Evolutionary conservation across 2,113 vertebrate species (phyloP).

Genomic region (Trichomycterus rosablanca): DNA sequence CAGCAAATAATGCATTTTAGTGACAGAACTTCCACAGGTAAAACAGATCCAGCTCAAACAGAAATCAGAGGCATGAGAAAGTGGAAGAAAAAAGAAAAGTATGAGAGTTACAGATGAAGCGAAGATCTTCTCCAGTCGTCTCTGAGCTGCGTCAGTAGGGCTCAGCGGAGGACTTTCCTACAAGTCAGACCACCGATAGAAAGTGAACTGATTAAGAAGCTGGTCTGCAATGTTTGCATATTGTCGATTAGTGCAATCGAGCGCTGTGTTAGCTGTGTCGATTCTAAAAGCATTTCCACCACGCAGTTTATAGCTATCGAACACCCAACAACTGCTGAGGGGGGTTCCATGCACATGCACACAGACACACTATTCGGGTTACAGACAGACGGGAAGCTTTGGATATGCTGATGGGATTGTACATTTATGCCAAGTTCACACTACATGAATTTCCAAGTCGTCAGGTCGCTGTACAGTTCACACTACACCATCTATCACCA

Average conservation of each 20-base stretch:
- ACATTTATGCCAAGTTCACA: too few species aligned
- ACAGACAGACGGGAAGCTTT: conserved; percentile 28
- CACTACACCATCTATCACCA: too few species aligned
- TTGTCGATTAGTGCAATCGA: neutral
- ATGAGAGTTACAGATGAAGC: conserved; percentile 72
- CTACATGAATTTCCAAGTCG: too few species aligned
- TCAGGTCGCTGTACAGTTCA: too few species aligned
- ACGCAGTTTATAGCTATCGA: neutral
- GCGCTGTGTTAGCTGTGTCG: conserved; percentile 15
- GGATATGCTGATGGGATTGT: conserved; percentile 16
- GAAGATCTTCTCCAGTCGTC: conserved; percentile 91
- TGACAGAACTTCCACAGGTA: too few species aligned
- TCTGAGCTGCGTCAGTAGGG: conserved; percentile 80
- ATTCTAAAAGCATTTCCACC: neutral
- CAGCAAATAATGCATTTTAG: too few species aligned
- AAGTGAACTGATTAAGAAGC: conserved; percentile 23
- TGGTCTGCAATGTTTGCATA: neutral
- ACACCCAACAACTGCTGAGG: too few species aligned
- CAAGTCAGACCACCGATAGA: conserved; percentile 74
- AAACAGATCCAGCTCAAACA: too few species aligned
- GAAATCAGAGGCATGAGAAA: neutral
- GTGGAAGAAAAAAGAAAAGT: neutral
- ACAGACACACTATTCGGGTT: conserved; percentile 35
- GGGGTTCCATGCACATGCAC: conserved; percentile 24
- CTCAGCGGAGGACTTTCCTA: conserved; percentile 73